Conservation (phyloP, 2,797 vertebrate genomes). For the Petrocephalus sullivani region DNA sequence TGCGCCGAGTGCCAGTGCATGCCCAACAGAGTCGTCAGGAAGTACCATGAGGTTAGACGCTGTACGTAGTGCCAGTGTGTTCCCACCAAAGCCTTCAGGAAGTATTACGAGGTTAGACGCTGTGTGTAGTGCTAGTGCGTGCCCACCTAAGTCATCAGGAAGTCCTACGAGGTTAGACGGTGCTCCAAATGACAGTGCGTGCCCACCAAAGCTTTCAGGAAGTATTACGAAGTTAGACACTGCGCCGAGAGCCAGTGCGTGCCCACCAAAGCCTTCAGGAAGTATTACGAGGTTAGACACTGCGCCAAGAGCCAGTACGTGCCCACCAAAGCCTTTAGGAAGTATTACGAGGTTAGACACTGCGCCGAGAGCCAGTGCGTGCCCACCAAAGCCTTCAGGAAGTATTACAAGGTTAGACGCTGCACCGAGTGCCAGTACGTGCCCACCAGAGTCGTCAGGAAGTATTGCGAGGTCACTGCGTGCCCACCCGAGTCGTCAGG, state of each 20-base stretch:
- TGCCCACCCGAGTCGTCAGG: too few relatives aligned
- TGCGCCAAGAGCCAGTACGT: slow-evolving; percentile 28
- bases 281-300: too few relatives aligned
- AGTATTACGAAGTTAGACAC: too few relatives aligned
- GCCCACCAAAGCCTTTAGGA: too few relatives aligned
- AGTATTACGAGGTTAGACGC: slow-evolving; percentile 85
- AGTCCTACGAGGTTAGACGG: slow-evolving; percentile 82
- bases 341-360: slow-evolving; percentile 71
- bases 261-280: too few relatives aligned
- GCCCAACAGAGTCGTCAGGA: too few relatives aligned
- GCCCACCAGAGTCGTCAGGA: slow-evolving; percentile 80
- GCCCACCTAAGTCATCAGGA: slow-evolving; percentile 81
- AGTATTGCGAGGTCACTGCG: slow-evolving; percentile 78
- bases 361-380: slow-evolving; percentile 90
- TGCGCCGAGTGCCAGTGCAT: slow-evolving; percentile 53
- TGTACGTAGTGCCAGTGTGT: slow-evolving; percentile 90
- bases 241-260: slow-evolving; percentile 29
- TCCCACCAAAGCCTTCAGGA: slow-evolving; percentile 81
- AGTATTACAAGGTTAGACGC: slow-evolving; percentile 85
- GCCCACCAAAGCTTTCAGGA: too few relatives aligned
- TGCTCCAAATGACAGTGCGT: slow-evolving; percentile 37
- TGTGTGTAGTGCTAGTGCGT: slow-evolving; percentile 90
- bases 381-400: slow-evolving; percentile 81
- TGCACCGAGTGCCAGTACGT: slow-evolving; percentile 90
- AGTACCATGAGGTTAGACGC: slow-evolving; percentile 71